A percentile compares a stretch with the other conserved stretches of the same genome.
Evolutionary conservation across 2,888 invertebrate genomes (phyloP).

Genomic region (Hedychridium roseum): DNA sequence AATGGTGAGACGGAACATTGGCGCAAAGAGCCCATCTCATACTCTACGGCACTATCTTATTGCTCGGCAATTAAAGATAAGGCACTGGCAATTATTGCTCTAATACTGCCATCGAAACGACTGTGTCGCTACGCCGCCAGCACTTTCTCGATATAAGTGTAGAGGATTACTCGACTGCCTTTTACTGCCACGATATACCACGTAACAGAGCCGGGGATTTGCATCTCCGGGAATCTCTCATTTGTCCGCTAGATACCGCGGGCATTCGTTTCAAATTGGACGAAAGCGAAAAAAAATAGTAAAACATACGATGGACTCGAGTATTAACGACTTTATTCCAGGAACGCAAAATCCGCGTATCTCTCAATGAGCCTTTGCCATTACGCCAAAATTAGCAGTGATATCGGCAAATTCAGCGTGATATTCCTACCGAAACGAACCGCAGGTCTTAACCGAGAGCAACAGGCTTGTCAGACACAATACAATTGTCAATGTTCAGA

Average conservation of each 20-base stretch:
- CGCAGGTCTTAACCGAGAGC: too few species aligned
- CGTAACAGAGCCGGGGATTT: slow-evolving; percentile 26
- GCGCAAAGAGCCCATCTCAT: slow-evolving; percentile 5
- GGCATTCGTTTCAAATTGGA: slow-evolving; percentile 22
- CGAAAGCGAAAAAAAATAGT: not conserved
- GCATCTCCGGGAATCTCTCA: slow-evolving; percentile 31
- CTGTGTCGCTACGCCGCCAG: slow-evolving; percentile 9
- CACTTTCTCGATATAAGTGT: slow-evolving; percentile 29
- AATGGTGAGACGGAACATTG: not conserved
- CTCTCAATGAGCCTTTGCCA: too few species aligned
- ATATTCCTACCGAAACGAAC: too few species aligned
- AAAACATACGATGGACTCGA: too few species aligned
- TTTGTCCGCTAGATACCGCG: slow-evolving; percentile 17
- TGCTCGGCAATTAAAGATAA: slow-evolving; percentile 27
- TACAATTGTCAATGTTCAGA: too few species aligned
- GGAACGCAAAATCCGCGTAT: too few species aligned
- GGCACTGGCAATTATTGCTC: slow-evolving; percentile 37
- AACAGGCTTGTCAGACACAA: too few species aligned
- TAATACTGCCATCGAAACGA: slow-evolving; percentile 30
- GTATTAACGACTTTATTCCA: too few species aligned
- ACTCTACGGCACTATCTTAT: slow-evolving; percentile 14
- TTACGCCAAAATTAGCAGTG: too few species aligned
- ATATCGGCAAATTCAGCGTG: too few species aligned
- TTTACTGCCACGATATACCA: slow-evolving; percentile 28
- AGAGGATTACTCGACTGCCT: slow-evolving; percentile 34